Base-by-base conservation (phyloP, 2,113 vertebrate genomes). In the Oreotragus oreotragus region DNA sequence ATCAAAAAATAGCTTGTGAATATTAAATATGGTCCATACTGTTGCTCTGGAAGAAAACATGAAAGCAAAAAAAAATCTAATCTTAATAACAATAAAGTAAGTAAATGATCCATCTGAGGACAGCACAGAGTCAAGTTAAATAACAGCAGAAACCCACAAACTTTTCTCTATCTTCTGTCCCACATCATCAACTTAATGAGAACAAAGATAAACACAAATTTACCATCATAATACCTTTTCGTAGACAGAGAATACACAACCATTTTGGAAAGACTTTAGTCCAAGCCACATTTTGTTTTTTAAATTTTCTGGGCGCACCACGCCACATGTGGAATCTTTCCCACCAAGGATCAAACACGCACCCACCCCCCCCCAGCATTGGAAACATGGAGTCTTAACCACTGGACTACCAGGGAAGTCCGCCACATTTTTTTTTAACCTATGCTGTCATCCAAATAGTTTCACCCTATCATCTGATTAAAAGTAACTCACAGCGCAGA, bases 151-250 rank as follows among this genome's bases (percentile, higher is more conserved):
- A 73, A 81, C 51, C 30, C 16, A 57, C 23, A 30, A 60, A n/a
- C 33, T 88, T 53, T 77, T 77, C 39, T 90, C 51, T 15, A 4
- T n/a, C 43, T 57, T 84, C 84, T 57, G 33, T 49, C 30, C 16
- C 30, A 90, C 27, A 64, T 60, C 28, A 79, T 84, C 51, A 84
- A 53, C 88, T 95, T 91, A 83, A 70, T 36, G 36, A 86, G 43
- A 95, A 96, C 55, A 16, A 96, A 95, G 73, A 91, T 57, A 88
- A 93, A 93, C 11, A 88, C 2, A 90, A 55, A 51, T 36, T 60
- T 51, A 96, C 81, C 33, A 77, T 55, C n/a, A 33, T 21, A 85
- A 4, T 86, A 51, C 27, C 5, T 92, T 36, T 94, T 62, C n/a
- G 3, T 28, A 80, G 64, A 84, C 19, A 66, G 23, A 88, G 36